phyloP scores from a whole-genome alignment of 2,113 vertebrate species.

The Myotis lucifugus region DNA sequence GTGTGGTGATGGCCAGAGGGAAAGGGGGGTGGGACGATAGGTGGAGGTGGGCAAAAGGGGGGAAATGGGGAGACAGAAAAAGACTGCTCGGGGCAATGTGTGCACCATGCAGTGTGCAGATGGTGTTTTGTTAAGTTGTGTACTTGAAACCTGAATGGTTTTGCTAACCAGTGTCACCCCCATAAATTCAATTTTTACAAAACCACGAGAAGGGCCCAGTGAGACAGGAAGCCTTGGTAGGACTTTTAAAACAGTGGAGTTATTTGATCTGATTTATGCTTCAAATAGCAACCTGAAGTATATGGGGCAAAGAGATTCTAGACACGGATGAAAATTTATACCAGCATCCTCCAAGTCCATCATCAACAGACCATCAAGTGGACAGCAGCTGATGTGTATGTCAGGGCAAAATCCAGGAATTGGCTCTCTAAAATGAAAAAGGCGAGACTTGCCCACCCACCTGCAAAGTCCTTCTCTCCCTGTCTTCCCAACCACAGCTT shows the following conservation, averaged over 20 bases:
- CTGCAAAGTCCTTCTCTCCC: not conserved
- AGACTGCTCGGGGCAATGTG: too few species aligned
- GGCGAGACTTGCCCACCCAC: not conserved
- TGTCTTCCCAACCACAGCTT: not conserved
- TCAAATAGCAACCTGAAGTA: not conserved
- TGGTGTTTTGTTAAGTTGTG: too few species aligned
- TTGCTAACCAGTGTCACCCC: too few species aligned
- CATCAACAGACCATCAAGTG: not conserved
- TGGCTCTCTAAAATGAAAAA: not conserved
- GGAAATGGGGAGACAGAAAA: too few species aligned
- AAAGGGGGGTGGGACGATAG: too few species aligned
- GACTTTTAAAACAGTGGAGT: not conserved
- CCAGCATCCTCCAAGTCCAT: not conserved
- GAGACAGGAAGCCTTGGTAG: not conserved
- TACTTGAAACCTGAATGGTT: too few species aligned
- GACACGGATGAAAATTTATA: too few species aligned
- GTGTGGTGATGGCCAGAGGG: too few species aligned
- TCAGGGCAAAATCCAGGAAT: not conserved
- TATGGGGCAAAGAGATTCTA: not conserved
- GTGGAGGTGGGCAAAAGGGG: too few species aligned
- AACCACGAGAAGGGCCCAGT: fast-evolving
- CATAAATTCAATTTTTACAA: too few species aligned
- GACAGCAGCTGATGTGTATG: not conserved
- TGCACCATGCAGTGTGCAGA: too few species aligned
- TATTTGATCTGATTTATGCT: not conserved